Percentiles rank a stretch among this genome's conserved stretches.
Evolutionary conservation across 1,140 invertebrate species (phyloP).

Genomic region (Drosophila aff.): DNA sequence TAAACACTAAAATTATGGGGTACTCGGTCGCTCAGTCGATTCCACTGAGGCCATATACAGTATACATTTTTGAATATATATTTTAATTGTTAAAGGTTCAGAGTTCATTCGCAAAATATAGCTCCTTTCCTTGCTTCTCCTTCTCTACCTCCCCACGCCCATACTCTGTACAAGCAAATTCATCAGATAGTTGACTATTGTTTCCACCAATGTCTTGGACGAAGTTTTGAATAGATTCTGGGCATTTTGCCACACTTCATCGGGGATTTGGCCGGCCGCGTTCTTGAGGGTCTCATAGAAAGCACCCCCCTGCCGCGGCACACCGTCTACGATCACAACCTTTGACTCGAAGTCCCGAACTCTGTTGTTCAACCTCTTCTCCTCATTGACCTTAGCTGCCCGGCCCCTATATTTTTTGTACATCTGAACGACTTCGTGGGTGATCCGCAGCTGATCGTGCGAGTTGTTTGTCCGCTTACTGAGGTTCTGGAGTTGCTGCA

Average conservation of each 20-base stretch:
- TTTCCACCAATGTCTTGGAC: not conserved
- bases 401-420: not conserved
- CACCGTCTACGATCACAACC: not conserved
- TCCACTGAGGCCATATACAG: too few relatives aligned
- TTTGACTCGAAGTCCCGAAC: conserved; percentile 3
- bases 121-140: not conserved
- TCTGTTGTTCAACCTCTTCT: not conserved
- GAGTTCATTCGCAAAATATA: too few relatives aligned
- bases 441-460: not conserved
- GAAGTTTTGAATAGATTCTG: not conserved
- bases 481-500: not conserved
- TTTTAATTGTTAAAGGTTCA: not conserved
- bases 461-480: not conserved
- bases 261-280: not conserved
- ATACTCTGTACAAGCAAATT: not conserved
- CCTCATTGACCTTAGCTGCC: too few relatives aligned
- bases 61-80: not conserved
- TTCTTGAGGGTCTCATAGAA: not conserved
- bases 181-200: not conserved
- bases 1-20: too few relatives aligned
- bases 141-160: not conserved
- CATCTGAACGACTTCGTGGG: not conserved
- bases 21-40: too few relatives aligned
- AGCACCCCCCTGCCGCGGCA: not conserved
- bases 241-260: not conserved